phyloP scores from a whole-genome alignment of 2,888 invertebrate genomes.

The Linnaemya tessellans region DNA sequence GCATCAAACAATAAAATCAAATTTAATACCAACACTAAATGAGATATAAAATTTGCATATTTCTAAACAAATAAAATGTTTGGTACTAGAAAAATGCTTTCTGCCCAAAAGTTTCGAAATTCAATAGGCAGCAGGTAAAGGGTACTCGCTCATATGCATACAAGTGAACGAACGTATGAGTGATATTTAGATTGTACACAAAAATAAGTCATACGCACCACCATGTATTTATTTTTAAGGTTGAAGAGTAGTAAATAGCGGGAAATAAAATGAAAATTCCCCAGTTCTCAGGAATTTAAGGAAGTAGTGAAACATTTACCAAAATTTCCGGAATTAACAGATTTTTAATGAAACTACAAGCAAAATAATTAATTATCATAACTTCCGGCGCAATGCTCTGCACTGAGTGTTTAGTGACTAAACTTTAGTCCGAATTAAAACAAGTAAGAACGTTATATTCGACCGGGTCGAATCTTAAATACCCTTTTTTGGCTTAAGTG shows the following conservation, averaged over 20 bases:
- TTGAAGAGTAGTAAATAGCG: background rate
- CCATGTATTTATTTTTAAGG: background rate
- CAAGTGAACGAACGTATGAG: constrained; percentile 29
- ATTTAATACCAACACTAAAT: constrained; percentile 5
- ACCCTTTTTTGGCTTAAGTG: too few relatives aligned
- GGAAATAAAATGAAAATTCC: too few relatives aligned
- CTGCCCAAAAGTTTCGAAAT: background rate
- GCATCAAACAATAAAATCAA: background rate
- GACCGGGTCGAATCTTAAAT: too few relatives aligned
- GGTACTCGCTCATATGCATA: background rate
- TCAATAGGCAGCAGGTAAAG: background rate
- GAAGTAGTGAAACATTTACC: too few relatives aligned
- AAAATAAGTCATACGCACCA: constrained; percentile 17
- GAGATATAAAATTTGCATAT: background rate
- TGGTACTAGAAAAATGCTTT: background rate
- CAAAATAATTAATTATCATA: too few relatives aligned
- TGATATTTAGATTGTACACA: background rate
- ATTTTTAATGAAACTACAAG: too few relatives aligned
- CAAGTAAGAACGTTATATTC: too few relatives aligned
- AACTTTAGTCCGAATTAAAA: too few relatives aligned
- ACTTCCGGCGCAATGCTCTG: too few relatives aligned
- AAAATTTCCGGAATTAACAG: too few relatives aligned
- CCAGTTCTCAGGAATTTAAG: too few relatives aligned
- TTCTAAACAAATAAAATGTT: constrained; percentile 21
- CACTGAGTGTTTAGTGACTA: too few relatives aligned